Evolutionary conservation across 2,888 invertebrate genomes (phyloP), one percentile per base, ranked within the genome.

Genomic region (Acanthosoma haemorrhoidale): DNA sequence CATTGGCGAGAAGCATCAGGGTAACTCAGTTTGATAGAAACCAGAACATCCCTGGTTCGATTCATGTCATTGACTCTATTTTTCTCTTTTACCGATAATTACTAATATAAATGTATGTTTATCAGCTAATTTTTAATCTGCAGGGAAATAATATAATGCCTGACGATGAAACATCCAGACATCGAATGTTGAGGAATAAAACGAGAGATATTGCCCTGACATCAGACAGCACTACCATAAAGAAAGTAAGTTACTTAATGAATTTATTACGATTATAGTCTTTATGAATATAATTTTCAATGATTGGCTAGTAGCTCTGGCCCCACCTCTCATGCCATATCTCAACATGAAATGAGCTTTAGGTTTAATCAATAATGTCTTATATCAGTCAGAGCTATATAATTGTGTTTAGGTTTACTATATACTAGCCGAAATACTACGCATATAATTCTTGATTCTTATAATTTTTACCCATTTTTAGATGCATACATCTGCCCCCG

Each of bases 401-500:
- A n/a, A n/a, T n/a, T n/a, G n/a, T n/a, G n/a, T n/a, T n/a, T n/a
- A n/a, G n/a, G n/a, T n/a, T n/a, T n/a, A n/a, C n/a, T n/a, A n/a
- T n/a, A n/a, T n/a, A n/a, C n/a, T n/a, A n/a, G n/a, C n/a, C n/a
- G n/a, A n/a, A n/a, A n/a, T n/a, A n/a, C n/a, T n/a, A n/a, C n/a
- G n/a, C n/a, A n/a, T n/a, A n/a, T n/a, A n/a, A n/a, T n/a, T 41
- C 18, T 41, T 41, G 4, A 41, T 3, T 4, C 8, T 16, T 39
- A 1, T 39, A 15, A 2, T 39, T 1, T 25, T 18, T 25, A 25
- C 18, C 4, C 5, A 51, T 21, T 32, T 4, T 15, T 78, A 83
- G 78, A 81, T 94, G 69, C 90, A 89, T 77, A 92, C 95, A 11
- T 91, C 90, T 34, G 89, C 91, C 4, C 86, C 87, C 25, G 93